Percentiles rank a stretch among this genome's conserved stretches.
These are phyloP conservation scores for Crocallis elinguaria DNA, from an alignment of 2,888 invertebrate species.

Conservation along the genomic window DNA sequence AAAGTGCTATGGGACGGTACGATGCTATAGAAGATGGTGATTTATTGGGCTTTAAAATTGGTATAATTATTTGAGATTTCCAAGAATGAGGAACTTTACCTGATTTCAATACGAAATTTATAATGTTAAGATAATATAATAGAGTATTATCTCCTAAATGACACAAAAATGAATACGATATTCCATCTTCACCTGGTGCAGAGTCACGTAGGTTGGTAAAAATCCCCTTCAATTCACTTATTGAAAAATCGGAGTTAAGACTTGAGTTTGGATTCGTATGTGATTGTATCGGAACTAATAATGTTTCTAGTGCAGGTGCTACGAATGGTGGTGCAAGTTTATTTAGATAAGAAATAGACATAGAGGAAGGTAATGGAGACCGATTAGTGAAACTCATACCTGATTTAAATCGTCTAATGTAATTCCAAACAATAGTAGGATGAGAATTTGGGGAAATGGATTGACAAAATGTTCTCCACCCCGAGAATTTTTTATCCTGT, in stretches of 20 bases:
- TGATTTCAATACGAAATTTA: too few species aligned
- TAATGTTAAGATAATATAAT: too few species aligned
- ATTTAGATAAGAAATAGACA: background rate
- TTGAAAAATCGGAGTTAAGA: background rate
- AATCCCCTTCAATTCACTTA: slow-evolving; percentile 6
- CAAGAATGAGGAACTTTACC: slow-evolving; percentile 29
- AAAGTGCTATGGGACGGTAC: slow-evolving; percentile 39
- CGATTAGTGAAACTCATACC: too few species aligned
- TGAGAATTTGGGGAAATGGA: slow-evolving; percentile 15
- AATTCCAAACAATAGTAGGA: slow-evolving; percentile 21
- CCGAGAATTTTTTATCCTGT: slow-evolving; percentile 12
- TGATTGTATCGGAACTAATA: background rate
- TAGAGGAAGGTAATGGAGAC: too few species aligned
- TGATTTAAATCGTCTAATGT: slow-evolving; percentile 10
- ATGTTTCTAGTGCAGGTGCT: background rate
- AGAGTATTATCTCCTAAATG: too few species aligned
- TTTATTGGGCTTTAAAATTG: slow-evolving; percentile 40
- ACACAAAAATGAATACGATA: slow-evolving; percentile 21
- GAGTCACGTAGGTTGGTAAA: slow-evolving; percentile 15
- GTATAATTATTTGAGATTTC: slow-evolving; percentile 39
- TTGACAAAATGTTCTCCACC: slow-evolving; percentile 23
- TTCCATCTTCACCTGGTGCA: slow-evolving; percentile 20
- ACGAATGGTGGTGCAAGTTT: background rate
- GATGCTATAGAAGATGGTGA: slow-evolving; percentile 20
- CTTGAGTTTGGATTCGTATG: too few species aligned